Base-by-base conservation (phyloP, 2,888 invertebrate genomes). In the Pseudococcus viburni region DNA sequence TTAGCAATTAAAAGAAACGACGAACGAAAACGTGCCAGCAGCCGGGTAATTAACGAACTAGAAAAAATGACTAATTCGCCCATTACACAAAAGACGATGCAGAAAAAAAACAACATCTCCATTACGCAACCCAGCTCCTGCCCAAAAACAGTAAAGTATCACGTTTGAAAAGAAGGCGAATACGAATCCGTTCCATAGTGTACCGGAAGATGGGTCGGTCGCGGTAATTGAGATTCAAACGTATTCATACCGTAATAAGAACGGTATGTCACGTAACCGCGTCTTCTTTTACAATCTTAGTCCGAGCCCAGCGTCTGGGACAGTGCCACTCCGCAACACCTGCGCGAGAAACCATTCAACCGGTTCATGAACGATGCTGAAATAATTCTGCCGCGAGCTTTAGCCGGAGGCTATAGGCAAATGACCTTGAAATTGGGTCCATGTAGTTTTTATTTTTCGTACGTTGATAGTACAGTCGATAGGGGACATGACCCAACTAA, bases 151-250 rank as follows among this genome's bases (percentile, higher is more conserved):
- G 64, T 64, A 64, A 11, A 73, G 33, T 39, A 73, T 33, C 33
- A 26, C 73, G 73, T 33, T 73, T 73, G 73, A 39, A 73, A 73
- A 73, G 73, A 73, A 26, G 42, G 42, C 42, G 42, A 42, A 42
- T 42, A 33, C 33, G 73, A 73, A 73, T 73, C 73, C 73, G 7
- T 68, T 26, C 68, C 68, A 68, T 68, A 8, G 68, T 26, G 19
- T 73, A 73, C 73, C 73, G 73, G 73, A 73, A 73, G 73, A 73
- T 73, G 73, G 73, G 73, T 26, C 26, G 64, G n/a, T 64, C 9
- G 64, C 73, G 73, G 73, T 73, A 73, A 73, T 73, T 73, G 73
- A 73, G 73, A 73, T 73, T 39, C 73, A 73, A 73, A 73, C 73
- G 73, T 73, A 73, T 73, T 73, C 73, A 73, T 73, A 73, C 33